Evolutionary conservation across 2,797 vertebrate species (phyloP).

Genomic region (Crocidura indochinensis): DNA sequence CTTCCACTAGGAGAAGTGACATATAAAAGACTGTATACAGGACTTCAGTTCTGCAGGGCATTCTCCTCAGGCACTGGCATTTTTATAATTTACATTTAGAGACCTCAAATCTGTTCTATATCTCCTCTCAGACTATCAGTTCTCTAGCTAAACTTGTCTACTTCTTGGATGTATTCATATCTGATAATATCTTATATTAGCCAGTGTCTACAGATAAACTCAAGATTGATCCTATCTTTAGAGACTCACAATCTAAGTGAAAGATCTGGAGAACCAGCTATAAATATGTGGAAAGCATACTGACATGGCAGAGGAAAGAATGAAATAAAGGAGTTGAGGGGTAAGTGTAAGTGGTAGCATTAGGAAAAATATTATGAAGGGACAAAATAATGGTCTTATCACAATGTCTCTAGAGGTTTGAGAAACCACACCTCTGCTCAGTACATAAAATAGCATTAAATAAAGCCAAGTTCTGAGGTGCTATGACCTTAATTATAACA

Average conservation of each 20-base stretch:
- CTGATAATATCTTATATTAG: too few relatives aligned
- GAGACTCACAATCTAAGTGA: background rate
- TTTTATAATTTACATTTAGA: too few relatives aligned
- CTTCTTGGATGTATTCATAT: too few relatives aligned
- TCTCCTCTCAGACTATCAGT: too few relatives aligned
- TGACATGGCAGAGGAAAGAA: background rate
- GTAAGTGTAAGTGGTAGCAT: background rate
- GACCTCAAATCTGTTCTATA: too few relatives aligned
- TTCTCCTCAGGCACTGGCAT: too few relatives aligned
- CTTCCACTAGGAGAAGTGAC: too few relatives aligned
- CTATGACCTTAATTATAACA: constrained; percentile 77
- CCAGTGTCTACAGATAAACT: background rate
- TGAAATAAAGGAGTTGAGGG: too few relatives aligned
- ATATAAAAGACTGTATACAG: too few relatives aligned
- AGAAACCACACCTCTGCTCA: constrained; percentile 43
- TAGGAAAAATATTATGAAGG: background rate
- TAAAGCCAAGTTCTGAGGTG: constrained; percentile 78
- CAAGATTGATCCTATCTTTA: background rate
- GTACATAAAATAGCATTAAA: constrained; percentile 72
- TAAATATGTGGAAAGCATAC: background rate
- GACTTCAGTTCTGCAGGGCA: too few relatives aligned
- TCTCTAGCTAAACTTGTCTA: too few relatives aligned
- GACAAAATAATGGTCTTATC: background rate
- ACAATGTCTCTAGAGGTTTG: background rate
- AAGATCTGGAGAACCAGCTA: background rate